Base-by-base conservation (phyloP, 2,113 vertebrate species). In the Saccopteryx leptura region DNA sequence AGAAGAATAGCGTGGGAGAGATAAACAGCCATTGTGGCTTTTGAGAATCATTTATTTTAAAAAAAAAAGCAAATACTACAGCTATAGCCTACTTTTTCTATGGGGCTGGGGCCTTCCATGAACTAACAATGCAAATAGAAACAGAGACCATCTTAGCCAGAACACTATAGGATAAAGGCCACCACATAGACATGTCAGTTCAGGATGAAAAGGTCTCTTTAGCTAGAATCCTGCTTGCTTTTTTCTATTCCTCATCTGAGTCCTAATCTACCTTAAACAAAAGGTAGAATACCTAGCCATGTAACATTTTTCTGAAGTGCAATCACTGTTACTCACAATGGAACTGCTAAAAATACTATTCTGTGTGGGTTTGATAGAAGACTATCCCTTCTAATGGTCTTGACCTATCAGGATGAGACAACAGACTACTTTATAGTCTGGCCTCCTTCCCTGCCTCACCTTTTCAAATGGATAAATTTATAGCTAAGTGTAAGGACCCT, bases 281-380 rank as follows among this genome's bases (percentile, higher is more conserved):
- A 90, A 85, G 84, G 85, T 63, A 82, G 93, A 82, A 83, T 93
- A 88, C 97, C 80, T 97, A 90, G 60, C 60, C 66, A 33, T 52
- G 13, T 79, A 10, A 54, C 4, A 66, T 95, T 28, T 97, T 96
- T 96, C 78, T 94, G 79, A 91, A 97, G 93, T 7, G 88, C 91
- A 66, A 0, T 5, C 81, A n/a, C 24, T 50, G 2, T 76, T 68
- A 23, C 74, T 95, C n/a, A 61, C 96, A 80, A 78, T 50, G 54
- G 93, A 97, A 96, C 66, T 96, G 85, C 96, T 96, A 26, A 97
- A 85, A 86, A 33, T 13, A 78, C 87, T 76, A 91, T 87, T 88
- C 84, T n/a, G 9, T 14, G 26, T 66, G 86, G 90, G 85, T 54
- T 92, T 75, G 76, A 48, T 39, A 81, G 95, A 94, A 94, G 91